Percentiles rank a stretch among this genome's conserved stretches.
These are phyloP conservation scores for Ochotona curzoniae DNA, from an alignment of 2,113 vertebrate genomes.

Conservation along the genomic window DNA sequence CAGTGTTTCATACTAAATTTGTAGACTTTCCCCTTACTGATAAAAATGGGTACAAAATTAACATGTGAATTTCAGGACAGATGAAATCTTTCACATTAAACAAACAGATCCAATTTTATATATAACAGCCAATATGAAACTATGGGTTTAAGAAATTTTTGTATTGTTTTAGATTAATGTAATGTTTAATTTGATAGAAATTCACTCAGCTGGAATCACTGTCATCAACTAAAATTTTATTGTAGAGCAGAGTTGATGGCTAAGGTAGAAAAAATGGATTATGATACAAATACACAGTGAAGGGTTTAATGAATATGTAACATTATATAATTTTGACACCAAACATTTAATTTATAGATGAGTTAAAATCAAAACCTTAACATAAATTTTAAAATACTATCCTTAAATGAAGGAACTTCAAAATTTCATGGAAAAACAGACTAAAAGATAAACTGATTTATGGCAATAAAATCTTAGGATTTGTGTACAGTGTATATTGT, in stretches of 20 bases:
- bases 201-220: not conserved
- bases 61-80: not conserved
- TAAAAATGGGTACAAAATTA: not conserved
- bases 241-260: not conserved
- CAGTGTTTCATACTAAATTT: constrained; percentile 12
- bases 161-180: not conserved
- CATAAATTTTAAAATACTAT: constrained; percentile 4
- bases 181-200: constrained; percentile 10
- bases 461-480: too few relatives aligned
- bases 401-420: too few relatives aligned
- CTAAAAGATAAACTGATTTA: too few relatives aligned
- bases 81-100: constrained; percentile 41
- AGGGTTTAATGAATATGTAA: not conserved
- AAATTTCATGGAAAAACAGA: too few relatives aligned
- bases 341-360: not conserved
- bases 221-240: not conserved
- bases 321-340: not conserved
- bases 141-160: not conserved
- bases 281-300: not conserved
- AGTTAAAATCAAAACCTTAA: constrained; percentile 18
- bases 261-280: not conserved
- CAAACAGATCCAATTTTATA: not conserved
- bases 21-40: constrained; percentile 26
- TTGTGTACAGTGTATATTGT: too few relatives aligned
- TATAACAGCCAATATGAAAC: not conserved